phyloP scores from a whole-genome alignment of 2,888 invertebrate species.

The Tiphia femorata region DNA sequence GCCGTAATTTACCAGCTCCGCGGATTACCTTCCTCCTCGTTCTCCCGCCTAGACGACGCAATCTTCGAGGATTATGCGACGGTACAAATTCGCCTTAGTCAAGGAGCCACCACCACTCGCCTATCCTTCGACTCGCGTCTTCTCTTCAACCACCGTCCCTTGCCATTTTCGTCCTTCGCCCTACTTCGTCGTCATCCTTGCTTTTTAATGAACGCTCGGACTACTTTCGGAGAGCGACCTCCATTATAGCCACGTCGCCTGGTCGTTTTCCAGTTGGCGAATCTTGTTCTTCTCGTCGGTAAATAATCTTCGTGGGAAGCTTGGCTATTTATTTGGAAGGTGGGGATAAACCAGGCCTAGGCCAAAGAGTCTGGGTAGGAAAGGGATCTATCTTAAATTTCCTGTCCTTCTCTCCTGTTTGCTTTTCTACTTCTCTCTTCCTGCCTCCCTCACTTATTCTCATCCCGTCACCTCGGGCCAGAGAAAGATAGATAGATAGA shows the following conservation, averaged over 20 bases:
- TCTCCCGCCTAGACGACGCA: no score
- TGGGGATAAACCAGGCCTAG: no score
- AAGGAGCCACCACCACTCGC: neutral
- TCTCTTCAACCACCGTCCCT: slow-evolving; percentile 1
- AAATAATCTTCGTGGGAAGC: neutral
- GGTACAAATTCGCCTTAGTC: slow-evolving; percentile 26
- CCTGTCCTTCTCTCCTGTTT: no score
- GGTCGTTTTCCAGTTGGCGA: neutral
- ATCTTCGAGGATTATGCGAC: slow-evolving; percentile 23
- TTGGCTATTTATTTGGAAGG: no score
- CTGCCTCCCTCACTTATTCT: neutral
- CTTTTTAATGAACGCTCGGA: no score
- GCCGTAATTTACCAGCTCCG: slow-evolving; percentile 10
- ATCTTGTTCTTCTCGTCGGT: neutral
- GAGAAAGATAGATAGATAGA: neutral
- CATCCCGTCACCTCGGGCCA: neutral
- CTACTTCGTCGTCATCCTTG: no score
- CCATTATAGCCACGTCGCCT: no score
- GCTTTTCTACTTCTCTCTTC: no score
- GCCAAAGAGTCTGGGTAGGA: no score
- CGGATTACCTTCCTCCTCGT: slow-evolving; percentile 20
- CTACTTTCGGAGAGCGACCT: no score
- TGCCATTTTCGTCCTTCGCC: neutral
- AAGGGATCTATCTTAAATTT: no score
- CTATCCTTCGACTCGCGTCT: neutral